A percentile compares a stretch with the other conserved stretches of the same genome.
These are phyloP conservation scores for Heliothis virescens DNA, from an alignment of 1,140 invertebrate genomes.

Conservation along the genomic window DNA sequence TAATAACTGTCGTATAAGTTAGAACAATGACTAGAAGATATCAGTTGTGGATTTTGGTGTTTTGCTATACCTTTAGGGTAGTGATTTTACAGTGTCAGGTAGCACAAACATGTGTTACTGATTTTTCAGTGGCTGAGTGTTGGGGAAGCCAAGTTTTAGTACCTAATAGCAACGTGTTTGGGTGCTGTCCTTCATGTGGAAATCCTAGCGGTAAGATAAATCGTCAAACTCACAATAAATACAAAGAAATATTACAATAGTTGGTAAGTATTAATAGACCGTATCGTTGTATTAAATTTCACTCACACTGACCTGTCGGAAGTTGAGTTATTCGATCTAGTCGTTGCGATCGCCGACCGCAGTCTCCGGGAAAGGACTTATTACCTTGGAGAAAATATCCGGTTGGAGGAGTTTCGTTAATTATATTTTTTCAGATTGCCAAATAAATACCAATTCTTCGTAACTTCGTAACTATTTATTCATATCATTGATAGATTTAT, in stretches of 20 bases:
- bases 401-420: constrained; percentile 42
- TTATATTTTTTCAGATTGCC: constrained; percentile 22
- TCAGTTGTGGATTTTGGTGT: constrained; percentile 33
- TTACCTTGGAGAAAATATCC: constrained; percentile 58
- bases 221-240: neutral
- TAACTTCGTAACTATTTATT: neutral
- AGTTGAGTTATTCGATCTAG: constrained; percentile 51
- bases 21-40: neutral
- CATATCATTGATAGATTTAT: neutral
- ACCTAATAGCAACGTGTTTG: constrained; percentile 63
- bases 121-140: constrained; percentile 72
- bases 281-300: constrained; percentile 40
- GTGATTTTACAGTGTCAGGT: constrained; percentile 61
- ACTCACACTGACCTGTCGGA: constrained; percentile 47
- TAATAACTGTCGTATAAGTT: neutral
- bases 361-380: constrained; percentile 59
- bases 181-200: constrained; percentile 80
- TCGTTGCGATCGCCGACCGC: constrained; percentile 51
- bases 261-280: neutral
- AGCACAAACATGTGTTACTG: constrained; percentile 75
- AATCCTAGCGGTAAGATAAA: constrained; percentile 50
- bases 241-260: neutral
- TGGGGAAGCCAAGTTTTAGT: constrained; percentile 60
- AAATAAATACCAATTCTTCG: neutral
- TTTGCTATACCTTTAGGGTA: constrained; percentile 47